Percentiles rank a stretch among this genome's conserved stretches.
phyloP scores from a whole-genome alignment of 1,140 invertebrate species.

The Hypothenemus hampei region DNA sequence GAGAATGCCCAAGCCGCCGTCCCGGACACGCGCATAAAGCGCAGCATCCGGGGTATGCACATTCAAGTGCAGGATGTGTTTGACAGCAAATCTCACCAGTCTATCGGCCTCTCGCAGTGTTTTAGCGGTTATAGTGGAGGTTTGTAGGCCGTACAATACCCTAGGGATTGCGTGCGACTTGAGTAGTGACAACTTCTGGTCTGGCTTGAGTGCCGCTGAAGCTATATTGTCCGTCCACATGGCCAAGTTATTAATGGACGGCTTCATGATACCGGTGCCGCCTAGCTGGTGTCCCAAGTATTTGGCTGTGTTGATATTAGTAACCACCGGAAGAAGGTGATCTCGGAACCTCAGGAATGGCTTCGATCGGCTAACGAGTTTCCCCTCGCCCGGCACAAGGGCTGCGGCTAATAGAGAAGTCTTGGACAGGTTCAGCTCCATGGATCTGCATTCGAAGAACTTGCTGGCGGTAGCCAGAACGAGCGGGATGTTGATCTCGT shows the following conservation, averaged over 20 bases:
- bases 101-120: slow-evolving; percentile 20
- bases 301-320: slow-evolving; percentile 13
- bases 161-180: slow-evolving; percentile 24
- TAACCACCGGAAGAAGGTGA: slow-evolving; percentile 4
- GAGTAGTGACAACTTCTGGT: slow-evolving; percentile 32
- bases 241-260: slow-evolving; percentile 13
- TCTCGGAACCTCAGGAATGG: not conserved
- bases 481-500: not conserved
- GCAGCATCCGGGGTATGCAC: slow-evolving; percentile 21
- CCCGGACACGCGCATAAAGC: slow-evolving; percentile 22
- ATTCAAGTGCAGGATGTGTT: slow-evolving; percentile 21
- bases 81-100: slow-evolving; percentile 14
- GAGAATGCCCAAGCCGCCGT: slow-evolving; percentile 33
- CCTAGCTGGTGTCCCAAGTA: slow-evolving; percentile 29
- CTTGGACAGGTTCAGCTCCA: not conserved
- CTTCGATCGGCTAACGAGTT: not conserved
- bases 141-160: slow-evolving; percentile 27
- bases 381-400: not conserved
- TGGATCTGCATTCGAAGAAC: not conserved
- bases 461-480: not conserved
- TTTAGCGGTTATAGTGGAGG: slow-evolving; percentile 7
- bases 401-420: not conserved
- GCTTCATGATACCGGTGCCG: slow-evolving; percentile 18
- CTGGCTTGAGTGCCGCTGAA: slow-evolving; percentile 37
- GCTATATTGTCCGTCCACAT: slow-evolving; percentile 21